These are phyloP conservation scores for Philonicus albiceps DNA, from an alignment of 2,888 invertebrate species.

Conservation along the genomic window DNA sequence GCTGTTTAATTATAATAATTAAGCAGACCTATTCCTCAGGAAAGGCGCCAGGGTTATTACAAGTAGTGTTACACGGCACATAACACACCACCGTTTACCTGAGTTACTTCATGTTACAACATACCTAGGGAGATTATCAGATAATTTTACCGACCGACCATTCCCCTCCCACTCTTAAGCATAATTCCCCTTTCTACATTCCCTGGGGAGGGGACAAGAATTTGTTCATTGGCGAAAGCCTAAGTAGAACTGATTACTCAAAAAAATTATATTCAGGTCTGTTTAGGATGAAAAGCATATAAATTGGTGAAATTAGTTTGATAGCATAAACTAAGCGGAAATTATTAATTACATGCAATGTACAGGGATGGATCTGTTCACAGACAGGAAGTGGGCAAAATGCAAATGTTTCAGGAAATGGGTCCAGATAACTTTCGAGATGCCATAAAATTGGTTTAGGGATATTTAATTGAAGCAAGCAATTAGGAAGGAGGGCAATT, in stretches of 20 bases:
- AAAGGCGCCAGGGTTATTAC: conserved; percentile 4
- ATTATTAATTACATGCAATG: neutral
- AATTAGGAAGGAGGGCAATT: neutral
- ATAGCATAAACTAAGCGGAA: neutral
- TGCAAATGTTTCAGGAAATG: neutral
- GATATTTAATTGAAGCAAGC: neutral
- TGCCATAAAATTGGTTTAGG: neutral
- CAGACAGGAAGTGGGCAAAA: neutral
- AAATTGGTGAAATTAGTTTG: neutral
- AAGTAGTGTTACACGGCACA: neutral
- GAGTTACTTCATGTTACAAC: neutral
- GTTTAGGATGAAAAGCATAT: neutral
- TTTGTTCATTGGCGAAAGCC: neutral
- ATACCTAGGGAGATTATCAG: neutral
- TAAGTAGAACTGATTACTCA: neutral
- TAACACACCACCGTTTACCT: neutral
- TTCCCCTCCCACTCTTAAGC: neutral
- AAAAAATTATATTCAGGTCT: neutral
- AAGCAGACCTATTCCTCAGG: conserved; percentile 15
- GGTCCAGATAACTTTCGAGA: neutral
- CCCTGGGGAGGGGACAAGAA: neutral
- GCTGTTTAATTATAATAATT: conserved; percentile 38
- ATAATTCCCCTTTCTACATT: neutral
- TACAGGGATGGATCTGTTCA: neutral
- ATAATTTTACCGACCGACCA: neutral